phyloP scores from a whole-genome alignment of 1,140 invertebrate species.

The Bombus sylvicola region DNA sequence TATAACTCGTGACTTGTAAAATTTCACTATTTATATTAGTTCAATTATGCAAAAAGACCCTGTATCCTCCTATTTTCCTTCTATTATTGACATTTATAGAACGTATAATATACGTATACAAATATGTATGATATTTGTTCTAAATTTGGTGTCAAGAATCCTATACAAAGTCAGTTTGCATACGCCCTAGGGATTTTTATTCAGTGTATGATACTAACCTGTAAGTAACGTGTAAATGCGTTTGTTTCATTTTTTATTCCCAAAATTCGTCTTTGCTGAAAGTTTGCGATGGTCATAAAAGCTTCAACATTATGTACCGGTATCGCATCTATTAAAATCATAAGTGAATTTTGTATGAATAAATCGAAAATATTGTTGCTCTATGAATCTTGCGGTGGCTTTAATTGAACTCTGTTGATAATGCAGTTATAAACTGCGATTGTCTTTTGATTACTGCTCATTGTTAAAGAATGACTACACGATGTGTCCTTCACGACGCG shows the following conservation, averaged over 20 bases:
- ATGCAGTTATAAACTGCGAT: background rate
- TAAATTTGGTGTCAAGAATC: background rate
- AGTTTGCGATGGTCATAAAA: background rate
- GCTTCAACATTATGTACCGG: no score
- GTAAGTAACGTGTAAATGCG: no score
- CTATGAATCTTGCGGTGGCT: background rate
- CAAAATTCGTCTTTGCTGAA: background rate
- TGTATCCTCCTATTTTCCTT: no score
- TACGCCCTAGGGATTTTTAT: background rate
- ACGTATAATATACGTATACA: no score
- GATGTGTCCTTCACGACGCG: background rate
- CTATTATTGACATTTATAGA: no score
- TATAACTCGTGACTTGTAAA: no score
- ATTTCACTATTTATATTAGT: no score
- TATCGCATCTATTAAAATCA: background rate
- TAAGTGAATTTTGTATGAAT: background rate
- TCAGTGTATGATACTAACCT: background rate
- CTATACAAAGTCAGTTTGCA: no score
- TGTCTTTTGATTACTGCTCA: background rate
- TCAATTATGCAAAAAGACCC: no score
- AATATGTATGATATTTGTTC: background rate
- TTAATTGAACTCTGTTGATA: background rate
- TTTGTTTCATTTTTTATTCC: background rate
- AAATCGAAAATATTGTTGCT: background rate
- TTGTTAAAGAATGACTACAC: background rate